Conservation (phyloP, 2,888 invertebrate species). For the Steromphala cineraria region DNA sequence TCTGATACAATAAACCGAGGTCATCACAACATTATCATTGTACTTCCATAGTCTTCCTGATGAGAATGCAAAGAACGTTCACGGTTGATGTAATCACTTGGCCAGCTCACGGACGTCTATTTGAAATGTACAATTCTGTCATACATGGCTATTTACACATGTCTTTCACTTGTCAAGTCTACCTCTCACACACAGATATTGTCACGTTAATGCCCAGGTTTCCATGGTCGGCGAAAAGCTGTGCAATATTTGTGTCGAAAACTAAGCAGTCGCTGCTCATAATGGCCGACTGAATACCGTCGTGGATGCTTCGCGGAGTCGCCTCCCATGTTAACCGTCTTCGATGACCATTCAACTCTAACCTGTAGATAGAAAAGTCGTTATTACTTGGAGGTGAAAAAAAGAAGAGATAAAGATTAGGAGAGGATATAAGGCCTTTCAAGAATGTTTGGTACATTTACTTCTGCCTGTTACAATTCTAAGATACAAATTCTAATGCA, state of each 20-base stretch:
- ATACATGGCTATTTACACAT: not conserved
- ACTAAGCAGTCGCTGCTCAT: conserved; percentile 98
- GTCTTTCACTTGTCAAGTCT: conserved; percentile 1
- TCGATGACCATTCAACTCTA: conserved; percentile 96
- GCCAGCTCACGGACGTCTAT: not conserved
- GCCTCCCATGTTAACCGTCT: conserved; percentile 99
- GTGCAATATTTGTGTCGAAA: conserved; percentile 98
- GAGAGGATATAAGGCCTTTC: no score
- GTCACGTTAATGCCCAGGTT: conserved; percentile 99
- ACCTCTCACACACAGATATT: conserved; percentile 79
- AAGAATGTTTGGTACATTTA: no score
- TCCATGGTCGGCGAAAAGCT: conserved; percentile 98
- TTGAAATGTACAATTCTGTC: conserved; percentile 3
- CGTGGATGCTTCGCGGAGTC: conserved; percentile 98
- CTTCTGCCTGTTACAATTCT: no score
- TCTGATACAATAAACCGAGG: no score
- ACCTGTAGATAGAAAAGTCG: conserved; percentile 77
- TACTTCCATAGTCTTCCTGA: no score
- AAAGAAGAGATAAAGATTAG: no score
- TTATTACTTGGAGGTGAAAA: no score
- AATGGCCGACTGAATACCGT: conserved; percentile 98
- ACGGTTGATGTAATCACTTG: not conserved
- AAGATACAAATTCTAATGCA: no score
- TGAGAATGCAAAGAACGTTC: not conserved
- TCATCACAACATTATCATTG: no score